Conservation (phyloP, 2,113 vertebrate genomes). For the Suncus etruscus region DNA sequence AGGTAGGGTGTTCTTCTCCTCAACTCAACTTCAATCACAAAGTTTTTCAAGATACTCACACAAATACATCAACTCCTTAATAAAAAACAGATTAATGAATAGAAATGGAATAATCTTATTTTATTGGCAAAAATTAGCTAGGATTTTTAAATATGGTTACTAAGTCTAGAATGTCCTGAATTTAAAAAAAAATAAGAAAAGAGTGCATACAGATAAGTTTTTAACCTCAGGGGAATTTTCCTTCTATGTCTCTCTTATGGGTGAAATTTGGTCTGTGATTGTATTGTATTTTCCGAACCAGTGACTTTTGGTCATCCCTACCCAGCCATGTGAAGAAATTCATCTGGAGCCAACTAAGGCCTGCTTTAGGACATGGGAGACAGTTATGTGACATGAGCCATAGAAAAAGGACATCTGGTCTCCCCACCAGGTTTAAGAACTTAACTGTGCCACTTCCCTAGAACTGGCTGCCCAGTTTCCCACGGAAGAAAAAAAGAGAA, state of each 20-base stretch:
- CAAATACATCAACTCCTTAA: neutral
- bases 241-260: conserved; percentile 66
- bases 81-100: neutral
- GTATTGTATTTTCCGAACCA: conserved; percentile 68
- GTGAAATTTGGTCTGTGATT: conserved; percentile 66
- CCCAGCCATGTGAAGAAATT: conserved; percentile 43
- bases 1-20: neutral
- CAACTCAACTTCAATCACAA: conserved; percentile 15
- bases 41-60: neutral
- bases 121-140: conserved; percentile 10
- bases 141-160: neutral
- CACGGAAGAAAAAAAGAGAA: neutral
- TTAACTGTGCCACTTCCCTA: neutral
- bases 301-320: conserved; percentile 56
- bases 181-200: conserved; percentile 39
- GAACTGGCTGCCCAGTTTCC: neutral
- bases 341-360: conserved; percentile 33
- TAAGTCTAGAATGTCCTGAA: conserved; percentile 45
- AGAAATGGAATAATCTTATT: neutral
- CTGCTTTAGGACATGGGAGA: conserved; percentile 26
- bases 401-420: neutral
- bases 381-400: neutral
- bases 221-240: neutral
- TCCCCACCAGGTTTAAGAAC: neutral
- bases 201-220: neutral